Conservation (phyloP, 2,888 invertebrate species). For the Yponomeuta plumbellus region DNA sequence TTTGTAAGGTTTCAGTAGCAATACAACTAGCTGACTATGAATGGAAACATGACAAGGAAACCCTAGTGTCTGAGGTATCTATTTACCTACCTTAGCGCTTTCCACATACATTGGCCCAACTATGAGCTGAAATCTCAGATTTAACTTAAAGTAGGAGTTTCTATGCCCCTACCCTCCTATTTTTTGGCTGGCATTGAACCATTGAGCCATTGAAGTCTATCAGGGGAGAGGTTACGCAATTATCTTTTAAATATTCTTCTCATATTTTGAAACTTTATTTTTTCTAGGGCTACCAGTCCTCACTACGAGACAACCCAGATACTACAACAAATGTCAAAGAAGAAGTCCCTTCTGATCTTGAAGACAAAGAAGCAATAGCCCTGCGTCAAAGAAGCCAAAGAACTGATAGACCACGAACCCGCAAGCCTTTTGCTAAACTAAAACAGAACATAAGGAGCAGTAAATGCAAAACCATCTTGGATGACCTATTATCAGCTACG, state of each 20-base stretch:
- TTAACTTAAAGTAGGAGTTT: no score
- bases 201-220: no score
- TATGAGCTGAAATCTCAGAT: no score
- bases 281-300: conserved; percentile 23
- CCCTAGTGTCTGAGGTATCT: no score
- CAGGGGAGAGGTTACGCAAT: no score
- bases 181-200: no score
- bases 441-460: conserved; percentile 27
- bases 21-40: no score
- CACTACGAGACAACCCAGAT: conserved; percentile 24
- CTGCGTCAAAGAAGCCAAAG: conserved; percentile 48
- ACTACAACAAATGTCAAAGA: conserved; percentile 35
- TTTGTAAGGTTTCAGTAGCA: no score
- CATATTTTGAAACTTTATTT: conserved; percentile 26
- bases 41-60: no score
- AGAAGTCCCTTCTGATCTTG: conserved; percentile 38
- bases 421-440: conserved; percentile 17
- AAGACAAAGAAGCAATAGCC: conserved; percentile 32
- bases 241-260: conserved; percentile 5
- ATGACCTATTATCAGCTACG: conserved; percentile 52
- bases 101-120: no score
- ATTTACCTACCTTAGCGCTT: no score
- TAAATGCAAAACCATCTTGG: conserved; percentile 47
- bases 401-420: conserved; percentile 47
- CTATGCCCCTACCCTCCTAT: background rate